Conservation (phyloP, 2,797 vertebrate genomes). For the Eutrigla gurnardus region DNA sequence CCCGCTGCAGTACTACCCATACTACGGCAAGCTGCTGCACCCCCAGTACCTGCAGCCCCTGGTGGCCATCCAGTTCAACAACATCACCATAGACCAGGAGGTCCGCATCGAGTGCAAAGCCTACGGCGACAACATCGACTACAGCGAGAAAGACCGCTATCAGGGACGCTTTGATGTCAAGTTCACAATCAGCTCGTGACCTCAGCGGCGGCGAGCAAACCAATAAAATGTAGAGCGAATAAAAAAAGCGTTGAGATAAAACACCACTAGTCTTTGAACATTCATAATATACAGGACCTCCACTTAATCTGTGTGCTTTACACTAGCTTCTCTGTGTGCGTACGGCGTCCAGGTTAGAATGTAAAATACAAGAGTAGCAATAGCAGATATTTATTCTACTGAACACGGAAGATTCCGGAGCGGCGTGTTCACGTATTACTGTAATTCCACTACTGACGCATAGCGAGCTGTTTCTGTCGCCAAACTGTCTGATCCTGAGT, state of each 20-base stretch:
- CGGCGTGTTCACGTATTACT: conserved; percentile 98
- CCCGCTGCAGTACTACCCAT: conserved; percentile 97
- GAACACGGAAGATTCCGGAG: conserved; percentile 99
- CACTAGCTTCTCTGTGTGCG: conserved; percentile 99
- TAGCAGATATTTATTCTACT: conserved; percentile 99
- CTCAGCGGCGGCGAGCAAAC: conserved; percentile 84
- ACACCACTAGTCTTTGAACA: conserved; percentile 99
- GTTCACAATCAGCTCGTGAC: conserved; percentile 93
- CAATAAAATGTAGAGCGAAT: conserved; percentile 80
- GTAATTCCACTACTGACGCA: conserved; percentile 99
- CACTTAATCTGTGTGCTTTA: conserved; percentile 99
- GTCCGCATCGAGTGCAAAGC: conserved; percentile 94
- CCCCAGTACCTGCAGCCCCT: conserved; percentile 93
- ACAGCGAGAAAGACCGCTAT: conserved; percentile 97
- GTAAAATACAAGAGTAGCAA: conserved; percentile 97
- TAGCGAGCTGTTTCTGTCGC: conserved; percentile 96
- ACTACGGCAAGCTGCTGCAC: conserved; percentile 94
- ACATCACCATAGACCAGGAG: conserved; percentile 85
- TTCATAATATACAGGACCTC: conserved; percentile 99
- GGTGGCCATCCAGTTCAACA: conserved; percentile 94
- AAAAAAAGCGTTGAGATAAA: conserved; percentile 77
- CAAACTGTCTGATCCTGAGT: conserved; percentile 91
- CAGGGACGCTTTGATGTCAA: conserved; percentile 99
- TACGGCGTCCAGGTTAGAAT: conserved; percentile 97
- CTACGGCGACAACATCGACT: conserved; percentile 90